Evolutionary conservation across 2,888 invertebrate species (phyloP), one percentile per base, ranked within the genome.

Genomic region (Kuschelorhynchus macadamiae): DNA sequence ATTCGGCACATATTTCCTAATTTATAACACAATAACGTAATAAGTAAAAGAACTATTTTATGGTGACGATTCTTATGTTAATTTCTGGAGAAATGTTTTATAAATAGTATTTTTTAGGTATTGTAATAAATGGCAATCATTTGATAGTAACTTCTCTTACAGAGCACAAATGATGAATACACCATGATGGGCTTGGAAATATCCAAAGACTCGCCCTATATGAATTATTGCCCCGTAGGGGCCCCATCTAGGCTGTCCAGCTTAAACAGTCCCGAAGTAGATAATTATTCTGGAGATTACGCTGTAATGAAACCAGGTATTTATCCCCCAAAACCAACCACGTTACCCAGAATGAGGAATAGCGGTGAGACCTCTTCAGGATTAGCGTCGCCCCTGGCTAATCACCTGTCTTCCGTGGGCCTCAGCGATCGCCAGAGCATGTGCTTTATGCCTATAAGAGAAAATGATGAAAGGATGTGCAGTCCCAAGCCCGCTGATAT

Each of bases 281-380:
- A 71, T 1, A 72, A 71, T 21, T 67, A 67, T 42, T 76, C 78
- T 68, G 25, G 85, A 57, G 87, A 87, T 75, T 88, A 88, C 78
- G 86, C 87, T 62, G 79, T 85, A 62, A 84, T 88, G 80, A 83
- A 82, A 67, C 81, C 81, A 1, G 75, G 76, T 2, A 46, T 50
- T 2, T 60, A 59, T 20, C 61, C 57, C 11, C 30, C 64, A 9
- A 71, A 67, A 39, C 42, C 66, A 0, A 46, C 47, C 18, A 71
- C 71, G 8, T 25, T 71, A 16, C 68, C 70, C 7, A 18, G 67
- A 49, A 46, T 52, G 9, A 82, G 9, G 5, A n/a, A 70, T 36
- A 21, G 32, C 14, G 16, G 20, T 14, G 5, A 4, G 1, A 8
- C 72, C 75, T 44, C 47, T 61, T 18, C 66, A 59, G 59, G 73